Percentiles rank a stretch among this genome's conserved stretches.
These are phyloP conservation scores for Pristis pectinata DNA, from an alignment of 2,797 vertebrate species.

Conservation along the genomic window DNA sequence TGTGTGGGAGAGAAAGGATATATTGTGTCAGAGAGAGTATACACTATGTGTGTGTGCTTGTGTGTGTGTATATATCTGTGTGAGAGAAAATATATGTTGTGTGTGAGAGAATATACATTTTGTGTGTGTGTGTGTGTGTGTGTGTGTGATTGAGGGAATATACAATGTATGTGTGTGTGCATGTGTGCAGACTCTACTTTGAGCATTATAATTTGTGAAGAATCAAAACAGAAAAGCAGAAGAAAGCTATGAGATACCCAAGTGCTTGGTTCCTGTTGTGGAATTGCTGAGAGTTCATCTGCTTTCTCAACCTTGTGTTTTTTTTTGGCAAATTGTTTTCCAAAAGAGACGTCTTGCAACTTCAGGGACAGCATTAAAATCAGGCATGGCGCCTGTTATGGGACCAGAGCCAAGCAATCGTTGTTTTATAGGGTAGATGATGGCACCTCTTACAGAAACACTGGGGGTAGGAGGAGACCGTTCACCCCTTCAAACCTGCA, in stretches of 20 bases:
- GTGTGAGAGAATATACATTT: too few relatives aligned
- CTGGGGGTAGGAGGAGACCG: background rate
- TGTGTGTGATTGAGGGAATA: fast-evolving
- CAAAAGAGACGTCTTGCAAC: background rate
- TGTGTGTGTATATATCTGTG: too few relatives aligned
- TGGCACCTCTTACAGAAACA: background rate
- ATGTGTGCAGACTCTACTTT: too few relatives aligned
- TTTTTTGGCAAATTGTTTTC: background rate
- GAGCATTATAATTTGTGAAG: background rate
- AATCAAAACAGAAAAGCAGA: background rate
- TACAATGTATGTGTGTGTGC: too few relatives aligned
- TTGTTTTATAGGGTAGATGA: background rate
- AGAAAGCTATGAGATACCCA: background rate
- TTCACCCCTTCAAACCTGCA: background rate
- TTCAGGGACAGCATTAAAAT: background rate
- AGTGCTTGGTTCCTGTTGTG: background rate
- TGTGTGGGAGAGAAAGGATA: too few relatives aligned
- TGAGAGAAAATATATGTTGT: too few relatives aligned
- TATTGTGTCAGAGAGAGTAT: too few relatives aligned
- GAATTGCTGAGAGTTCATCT: background rate
- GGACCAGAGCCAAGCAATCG: background rate
- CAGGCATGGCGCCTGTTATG: background rate
- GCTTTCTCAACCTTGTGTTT: background rate
- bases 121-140: too few relatives aligned
- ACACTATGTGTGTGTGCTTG: too few relatives aligned